phyloP scores from a whole-genome alignment of 2,113 vertebrate genomes.

The Chrysemys picta region DNA sequence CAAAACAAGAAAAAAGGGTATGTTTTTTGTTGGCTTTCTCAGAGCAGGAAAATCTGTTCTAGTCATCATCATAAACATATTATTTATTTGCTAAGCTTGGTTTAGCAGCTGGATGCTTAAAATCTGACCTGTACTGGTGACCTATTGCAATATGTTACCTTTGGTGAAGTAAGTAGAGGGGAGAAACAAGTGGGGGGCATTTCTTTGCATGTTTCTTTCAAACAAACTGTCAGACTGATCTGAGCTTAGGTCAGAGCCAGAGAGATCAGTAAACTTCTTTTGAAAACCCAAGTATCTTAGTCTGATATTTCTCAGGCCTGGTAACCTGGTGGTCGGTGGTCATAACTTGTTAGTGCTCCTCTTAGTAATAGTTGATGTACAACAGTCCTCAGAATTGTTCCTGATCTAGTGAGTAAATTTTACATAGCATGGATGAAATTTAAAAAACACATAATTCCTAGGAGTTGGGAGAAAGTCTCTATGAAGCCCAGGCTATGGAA shows the following conservation, averaged over 20 bases:
- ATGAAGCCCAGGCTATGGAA: background rate
- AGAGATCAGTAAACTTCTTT: background rate
- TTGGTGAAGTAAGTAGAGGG: background rate
- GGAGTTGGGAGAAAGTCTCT: background rate
- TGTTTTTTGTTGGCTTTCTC: background rate
- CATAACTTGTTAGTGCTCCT: background rate
- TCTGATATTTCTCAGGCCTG: background rate
- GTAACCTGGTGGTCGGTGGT: rapidly evolving
- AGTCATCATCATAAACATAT: background rate
- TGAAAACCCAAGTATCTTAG: background rate
- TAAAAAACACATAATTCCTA: rapidly evolving
- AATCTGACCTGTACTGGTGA: background rate
- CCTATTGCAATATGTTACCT: background rate
- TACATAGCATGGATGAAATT: background rate
- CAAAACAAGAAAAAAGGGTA: background rate
- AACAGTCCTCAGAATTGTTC: background rate
- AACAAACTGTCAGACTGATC: background rate
- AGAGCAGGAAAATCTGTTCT: background rate
- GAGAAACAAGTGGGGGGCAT: background rate
- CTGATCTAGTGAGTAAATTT: background rate
- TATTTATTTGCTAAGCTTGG: background rate
- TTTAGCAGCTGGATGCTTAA: background rate
- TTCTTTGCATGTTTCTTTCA: background rate
- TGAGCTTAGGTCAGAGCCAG: background rate
- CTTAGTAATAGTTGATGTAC: background rate